phyloP scores from a whole-genome alignment of 2,888 invertebrate species.

The Callimorpha dominula region DNA sequence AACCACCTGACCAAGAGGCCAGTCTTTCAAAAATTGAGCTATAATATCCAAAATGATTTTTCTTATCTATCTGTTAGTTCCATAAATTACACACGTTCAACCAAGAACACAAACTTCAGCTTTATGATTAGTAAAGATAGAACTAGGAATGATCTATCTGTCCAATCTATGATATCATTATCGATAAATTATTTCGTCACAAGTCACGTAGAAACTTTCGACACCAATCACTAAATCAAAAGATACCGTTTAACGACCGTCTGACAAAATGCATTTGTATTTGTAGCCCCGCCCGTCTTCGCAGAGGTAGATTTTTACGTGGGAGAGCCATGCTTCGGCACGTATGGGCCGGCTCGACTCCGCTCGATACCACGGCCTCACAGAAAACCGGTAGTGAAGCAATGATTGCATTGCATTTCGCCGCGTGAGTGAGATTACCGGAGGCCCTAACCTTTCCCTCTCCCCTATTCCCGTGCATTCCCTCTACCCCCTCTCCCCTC shows the following conservation, averaged over 20 bases:
- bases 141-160: background rate
- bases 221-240: background rate
- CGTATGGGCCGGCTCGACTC: too few species aligned
- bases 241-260: background rate
- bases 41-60: background rate
- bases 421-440: too few species aligned
- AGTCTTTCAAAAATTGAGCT: too few species aligned
- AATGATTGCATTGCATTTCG: too few species aligned
- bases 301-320: background rate
- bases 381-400: too few species aligned
- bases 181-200: background rate
- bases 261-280: background rate
- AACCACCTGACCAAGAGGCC: too few species aligned
- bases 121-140: background rate
- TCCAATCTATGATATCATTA: background rate
- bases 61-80: background rate
- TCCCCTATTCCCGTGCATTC: too few species aligned
- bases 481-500: too few species aligned
- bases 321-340: too few species aligned
- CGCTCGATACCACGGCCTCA: too few species aligned
- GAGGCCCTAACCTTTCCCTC: too few species aligned
- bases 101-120: background rate
- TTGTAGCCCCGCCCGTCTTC: background rate
- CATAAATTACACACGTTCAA: background rate
- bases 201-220: background rate